Percentiles rank a stretch among this genome's conserved stretches.
Evolutionary conservation across 1,140 invertebrate genomes (phyloP).

Genomic region (Polypedilum vanderplanki): DNA sequence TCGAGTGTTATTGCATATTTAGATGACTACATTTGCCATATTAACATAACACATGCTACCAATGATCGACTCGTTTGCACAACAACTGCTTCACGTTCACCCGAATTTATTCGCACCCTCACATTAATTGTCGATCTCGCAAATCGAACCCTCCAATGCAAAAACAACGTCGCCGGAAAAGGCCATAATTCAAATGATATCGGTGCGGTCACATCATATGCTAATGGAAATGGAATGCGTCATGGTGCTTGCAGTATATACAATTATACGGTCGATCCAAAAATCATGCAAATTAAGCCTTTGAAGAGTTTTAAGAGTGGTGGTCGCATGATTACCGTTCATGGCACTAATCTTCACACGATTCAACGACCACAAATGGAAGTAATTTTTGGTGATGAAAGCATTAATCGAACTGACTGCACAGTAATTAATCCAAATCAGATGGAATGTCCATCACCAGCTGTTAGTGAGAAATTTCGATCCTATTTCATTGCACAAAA

Average conservation of each 20-base stretch:
- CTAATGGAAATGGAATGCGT: neutral
- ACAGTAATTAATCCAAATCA: constrained; percentile 77
- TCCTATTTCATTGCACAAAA: constrained; percentile 33
- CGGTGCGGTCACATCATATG: neutral
- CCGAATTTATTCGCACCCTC: constrained; percentile 50
- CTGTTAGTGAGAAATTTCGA: constrained; percentile 57
- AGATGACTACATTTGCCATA: constrained; percentile 80
- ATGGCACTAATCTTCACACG: constrained; percentile 84
- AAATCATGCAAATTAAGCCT: constrained; percentile 86
- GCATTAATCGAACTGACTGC: constrained; percentile 77
- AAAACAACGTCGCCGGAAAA: constrained; percentile 33
- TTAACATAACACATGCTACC: constrained; percentile 83
- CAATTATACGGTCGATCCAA: constrained; percentile 88
- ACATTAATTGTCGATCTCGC: constrained; percentile 79
- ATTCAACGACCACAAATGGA: constrained; percentile 88
- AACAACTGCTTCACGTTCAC: constrained; percentile 59
- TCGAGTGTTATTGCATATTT: constrained; percentile 79
- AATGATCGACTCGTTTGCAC: constrained; percentile 80
- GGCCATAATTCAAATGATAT: constrained; percentile 21
- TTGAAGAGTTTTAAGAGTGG: constrained; percentile 82
- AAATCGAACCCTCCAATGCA: constrained; percentile 58
- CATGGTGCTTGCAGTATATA: constrained; percentile 51
- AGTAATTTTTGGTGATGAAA: constrained; percentile 41
- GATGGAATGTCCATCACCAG: constrained; percentile 93
- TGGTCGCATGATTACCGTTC: constrained; percentile 86